Conservation (phyloP, 2,113 vertebrate species). For the Sorex araneus region DNA sequence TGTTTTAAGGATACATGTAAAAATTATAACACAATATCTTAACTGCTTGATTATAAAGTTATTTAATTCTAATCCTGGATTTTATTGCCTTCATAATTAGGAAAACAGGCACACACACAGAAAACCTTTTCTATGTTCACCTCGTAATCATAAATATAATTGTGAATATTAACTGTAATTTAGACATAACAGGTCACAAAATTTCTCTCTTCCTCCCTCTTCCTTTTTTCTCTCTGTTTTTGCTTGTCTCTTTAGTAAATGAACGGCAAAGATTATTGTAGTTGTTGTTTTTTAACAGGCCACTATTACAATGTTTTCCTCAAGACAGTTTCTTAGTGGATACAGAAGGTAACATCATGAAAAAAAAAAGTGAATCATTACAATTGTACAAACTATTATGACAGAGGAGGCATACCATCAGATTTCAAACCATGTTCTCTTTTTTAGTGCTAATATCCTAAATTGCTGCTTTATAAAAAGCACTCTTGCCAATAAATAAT, state of each 20-base stretch:
- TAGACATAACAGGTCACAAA: not conserved
- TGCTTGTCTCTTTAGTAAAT: not conserved
- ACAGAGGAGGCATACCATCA: constrained; percentile 1
- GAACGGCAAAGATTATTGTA: not conserved
- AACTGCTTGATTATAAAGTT: not conserved
- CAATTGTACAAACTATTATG: not conserved
- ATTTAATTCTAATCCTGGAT: constrained; percentile 41
- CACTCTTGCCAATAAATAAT: constrained; percentile 85
- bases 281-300: not conserved
- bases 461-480: constrained; percentile 82
- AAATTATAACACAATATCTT: constrained; percentile 18
- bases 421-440: constrained; percentile 67
- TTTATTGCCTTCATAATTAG: not conserved
- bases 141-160: not conserved
- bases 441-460: constrained; percentile 74
- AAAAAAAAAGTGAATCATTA: not conserved
- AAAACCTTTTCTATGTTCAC: constrained; percentile 10
- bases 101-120: not conserved
- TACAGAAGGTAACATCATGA: not conserved
- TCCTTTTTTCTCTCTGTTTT: not conserved
- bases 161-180: not conserved
- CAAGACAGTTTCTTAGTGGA: not conserved
- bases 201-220: not conserved
- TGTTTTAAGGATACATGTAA: not conserved
- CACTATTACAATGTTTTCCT: not conserved